phyloP scores from a whole-genome alignment of 2,888 invertebrate genomes.

The Stegophylla sp. region DNA sequence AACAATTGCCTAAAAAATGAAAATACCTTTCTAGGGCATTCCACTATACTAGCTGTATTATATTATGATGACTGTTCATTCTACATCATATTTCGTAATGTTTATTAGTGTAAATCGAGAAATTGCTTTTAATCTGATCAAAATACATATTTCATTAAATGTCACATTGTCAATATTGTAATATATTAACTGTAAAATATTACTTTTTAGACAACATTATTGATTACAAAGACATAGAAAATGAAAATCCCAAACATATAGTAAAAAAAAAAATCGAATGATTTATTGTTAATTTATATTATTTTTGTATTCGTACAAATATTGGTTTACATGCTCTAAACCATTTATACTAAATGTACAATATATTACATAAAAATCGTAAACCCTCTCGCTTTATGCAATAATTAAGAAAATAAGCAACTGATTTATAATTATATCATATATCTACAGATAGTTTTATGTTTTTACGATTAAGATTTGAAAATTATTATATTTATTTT shows the following conservation, averaged over 20 bases:
- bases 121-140: slow-evolving; percentile 22
- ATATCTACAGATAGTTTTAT: too few species aligned
- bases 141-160: slow-evolving; percentile 16
- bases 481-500: too few species aligned
- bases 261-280: slow-evolving; percentile 4
- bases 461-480: too few species aligned
- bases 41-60: too few species aligned
- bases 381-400: too few species aligned
- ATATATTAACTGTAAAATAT: slow-evolving; percentile 7
- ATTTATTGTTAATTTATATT: background rate
- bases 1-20: too few species aligned
- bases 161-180: background rate
- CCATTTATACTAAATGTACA: too few species aligned
- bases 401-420: too few species aligned
- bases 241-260: background rate
- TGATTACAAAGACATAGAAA: background rate
- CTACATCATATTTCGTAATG: background rate
- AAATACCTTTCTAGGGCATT: too few species aligned
- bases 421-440: too few species aligned
- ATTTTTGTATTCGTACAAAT: background rate
- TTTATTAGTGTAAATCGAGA: background rate
- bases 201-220: slow-evolving; percentile 2
- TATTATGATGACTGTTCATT: background rate
- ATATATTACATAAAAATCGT: too few species aligned
- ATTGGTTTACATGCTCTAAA: background rate